Evolutionary conservation across 37 sponge, comb jelly and placozoan species (phyloP), one percentile per base, ranked within the genome.

Genomic region (Agelas oroides): DNA sequence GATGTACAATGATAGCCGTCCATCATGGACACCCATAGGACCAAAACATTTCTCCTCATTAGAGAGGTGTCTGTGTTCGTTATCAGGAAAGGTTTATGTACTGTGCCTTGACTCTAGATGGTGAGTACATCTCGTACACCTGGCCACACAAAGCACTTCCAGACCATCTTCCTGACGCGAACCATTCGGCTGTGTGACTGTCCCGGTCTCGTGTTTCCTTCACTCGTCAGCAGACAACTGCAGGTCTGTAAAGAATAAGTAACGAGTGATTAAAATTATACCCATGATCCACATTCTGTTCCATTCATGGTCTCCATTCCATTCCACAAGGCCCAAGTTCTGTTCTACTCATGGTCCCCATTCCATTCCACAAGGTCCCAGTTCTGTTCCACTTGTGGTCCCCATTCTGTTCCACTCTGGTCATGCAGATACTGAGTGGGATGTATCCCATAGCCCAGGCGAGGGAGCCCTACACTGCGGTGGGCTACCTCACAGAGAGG

Each of bases 141-240:
- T 41, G 99, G 99, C 53, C 99, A 98, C 88, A 98, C 99, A 31
- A 98, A 98, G 41, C 99, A 98, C 84, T 98, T 98, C 66, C 99
- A 98, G 77, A 98, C 99, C 23, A 92, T 98, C 75, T 96, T 84
- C 87, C 92, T 96, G 77, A 85, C 96, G 16, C 91, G 76, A 31
- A 71, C 87, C 12, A 56, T 98, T 67, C 73, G 91, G 1, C 80
- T 98, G 16, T 98, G 99, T 88, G 99, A 98, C 67, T 96, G 99
- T 81, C 99, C 99, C 28, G 99, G 99, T 0, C 90, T 98, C 13
- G 95, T 98, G 59, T 98, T 98, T 71, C 99, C 99, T 6, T 90
- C 95, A 0, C 82, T 90, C 0, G 92, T 94, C 53, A 87, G 92
- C 65, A 98, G 87, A 73, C 96, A 96, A 70, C 80, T 98, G 23